Evolutionary conservation across 2,888 invertebrate genomes (phyloP), one percentile per base, ranked within the genome.

Genomic region (Lochmaea capreae): DNA sequence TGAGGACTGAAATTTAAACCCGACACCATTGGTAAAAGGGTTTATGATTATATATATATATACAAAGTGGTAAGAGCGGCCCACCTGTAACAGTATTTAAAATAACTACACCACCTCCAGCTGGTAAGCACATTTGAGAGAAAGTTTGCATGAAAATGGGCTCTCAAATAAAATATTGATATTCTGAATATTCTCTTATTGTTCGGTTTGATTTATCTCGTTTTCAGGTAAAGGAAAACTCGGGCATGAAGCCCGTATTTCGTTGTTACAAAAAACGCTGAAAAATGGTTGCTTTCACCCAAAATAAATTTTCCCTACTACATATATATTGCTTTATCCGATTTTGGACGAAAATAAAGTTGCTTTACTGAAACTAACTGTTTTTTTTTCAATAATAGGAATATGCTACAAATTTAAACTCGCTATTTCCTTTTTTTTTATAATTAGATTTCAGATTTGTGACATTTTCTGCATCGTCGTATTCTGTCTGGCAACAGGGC

Each of bases 151-250:
- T 33, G 26, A 22, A n/a, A 26, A 61, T 33, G 33, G 33, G 9
- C 59, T 33, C 22, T 70, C 70, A 57, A 70, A 57, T 65, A 63
- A 69, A 70, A 65, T 70, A 65, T 70, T 65, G 63, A 70, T 70
- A 70, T 65, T 42, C 57, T 18, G 65, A 26, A 70, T 63, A 70
- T 70, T 63, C 57, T 54, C 57, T 43, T 54, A 70, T 70, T 70
- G 70, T 65, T 65, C 18, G n/a, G 22, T 65, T 63, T 70, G 70
- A 70, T 70, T 70, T 70, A 70, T 70, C 65, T 65, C 65, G 33
- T 61, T 61, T 42, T 12, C 8, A 68, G 67, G 61, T 61, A 49
- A 49, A 68, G 49, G 67, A 16, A 68, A 68, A 46, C 18, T 22
- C 22, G 59, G 59, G 67, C 46, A 67, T 46, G 67, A 33, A 22